Conservation (phyloP, 2,797 vertebrate species). For the Danio kyathit region DNA sequence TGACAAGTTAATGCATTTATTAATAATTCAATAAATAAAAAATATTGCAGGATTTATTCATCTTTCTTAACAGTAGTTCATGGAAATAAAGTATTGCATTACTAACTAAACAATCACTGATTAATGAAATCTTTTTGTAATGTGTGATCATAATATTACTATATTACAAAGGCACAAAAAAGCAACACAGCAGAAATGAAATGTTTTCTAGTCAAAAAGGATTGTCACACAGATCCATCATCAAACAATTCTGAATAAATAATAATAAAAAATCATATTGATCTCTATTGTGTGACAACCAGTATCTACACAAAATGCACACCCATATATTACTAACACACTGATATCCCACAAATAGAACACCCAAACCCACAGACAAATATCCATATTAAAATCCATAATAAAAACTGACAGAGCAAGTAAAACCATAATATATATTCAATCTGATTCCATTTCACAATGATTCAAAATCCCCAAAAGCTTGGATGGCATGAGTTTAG, state of each 20-base stretch:
- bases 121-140: too few relatives aligned
- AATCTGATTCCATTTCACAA: neutral
- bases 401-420: neutral
- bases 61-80: too few relatives aligned
- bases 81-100: too few relatives aligned
- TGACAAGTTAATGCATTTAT: too few relatives aligned
- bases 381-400: neutral
- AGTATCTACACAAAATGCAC: neutral
- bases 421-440: slow-evolving; percentile 1
- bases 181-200: too few relatives aligned
- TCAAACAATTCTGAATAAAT: neutral
- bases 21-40: too few relatives aligned
- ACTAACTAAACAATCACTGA: too few relatives aligned
- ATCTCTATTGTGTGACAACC: neutral
- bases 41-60: too few relatives aligned
- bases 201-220: neutral
- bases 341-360: neutral
- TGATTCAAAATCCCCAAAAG: neutral
- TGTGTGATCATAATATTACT: too few relatives aligned
- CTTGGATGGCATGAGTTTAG: neutral
- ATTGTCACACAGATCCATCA: neutral
- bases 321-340: neutral
- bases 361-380: neutral
- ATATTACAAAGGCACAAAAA: too few relatives aligned
- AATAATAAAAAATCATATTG: neutral